Evolutionary conservation across 2,797 vertebrate species (phyloP).

Genomic region (Macropodus opercularis): DNA sequence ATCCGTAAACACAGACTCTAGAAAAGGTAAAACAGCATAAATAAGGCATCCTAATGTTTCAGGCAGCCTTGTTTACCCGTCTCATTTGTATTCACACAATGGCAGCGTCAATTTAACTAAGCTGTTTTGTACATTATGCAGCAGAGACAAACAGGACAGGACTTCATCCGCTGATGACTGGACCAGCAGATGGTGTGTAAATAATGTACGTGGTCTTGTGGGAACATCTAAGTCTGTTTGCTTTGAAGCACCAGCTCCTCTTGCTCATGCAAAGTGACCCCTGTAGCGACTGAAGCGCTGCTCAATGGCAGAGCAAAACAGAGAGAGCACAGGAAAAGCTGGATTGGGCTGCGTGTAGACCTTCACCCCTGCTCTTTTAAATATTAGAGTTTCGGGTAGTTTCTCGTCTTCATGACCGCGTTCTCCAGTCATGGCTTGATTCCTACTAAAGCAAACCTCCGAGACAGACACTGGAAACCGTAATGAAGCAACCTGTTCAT

Average conservation of each 20-base stretch:
- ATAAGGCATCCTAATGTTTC: constrained; percentile 3
- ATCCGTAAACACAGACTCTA: no score
- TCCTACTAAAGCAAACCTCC: constrained; percentile 49
- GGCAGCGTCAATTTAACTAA: constrained; percentile 47
- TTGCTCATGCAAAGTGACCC: constrained; percentile 49
- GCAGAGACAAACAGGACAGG: constrained; percentile 61
- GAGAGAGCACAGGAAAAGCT: neutral
- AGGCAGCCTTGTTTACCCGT: neutral
- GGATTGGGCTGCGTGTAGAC: constrained; percentile 9
- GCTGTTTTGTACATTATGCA: constrained; percentile 65
- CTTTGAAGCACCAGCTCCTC: constrained; percentile 35
- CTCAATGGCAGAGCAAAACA: neutral
- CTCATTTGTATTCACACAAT: constrained; percentile 41
- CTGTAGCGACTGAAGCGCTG: constrained; percentile 9
- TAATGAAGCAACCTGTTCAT: constrained; percentile 36
- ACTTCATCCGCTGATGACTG: constrained; percentile 60
- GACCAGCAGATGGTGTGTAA: constrained; percentile 72
- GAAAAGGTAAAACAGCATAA: neutral
- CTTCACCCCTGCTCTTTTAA: no score
- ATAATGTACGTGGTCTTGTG: constrained; percentile 61
- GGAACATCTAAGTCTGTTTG: constrained; percentile 59
- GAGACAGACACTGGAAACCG: constrained; percentile 29
- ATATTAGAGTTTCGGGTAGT: constrained; percentile 19
- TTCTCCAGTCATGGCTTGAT: constrained; percentile 56
- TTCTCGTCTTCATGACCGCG: constrained; percentile 55